These are phyloP conservation scores for Litoditis marina DNA, from an alignment of 2,888 invertebrate genomes.

Conservation along the genomic window DNA sequence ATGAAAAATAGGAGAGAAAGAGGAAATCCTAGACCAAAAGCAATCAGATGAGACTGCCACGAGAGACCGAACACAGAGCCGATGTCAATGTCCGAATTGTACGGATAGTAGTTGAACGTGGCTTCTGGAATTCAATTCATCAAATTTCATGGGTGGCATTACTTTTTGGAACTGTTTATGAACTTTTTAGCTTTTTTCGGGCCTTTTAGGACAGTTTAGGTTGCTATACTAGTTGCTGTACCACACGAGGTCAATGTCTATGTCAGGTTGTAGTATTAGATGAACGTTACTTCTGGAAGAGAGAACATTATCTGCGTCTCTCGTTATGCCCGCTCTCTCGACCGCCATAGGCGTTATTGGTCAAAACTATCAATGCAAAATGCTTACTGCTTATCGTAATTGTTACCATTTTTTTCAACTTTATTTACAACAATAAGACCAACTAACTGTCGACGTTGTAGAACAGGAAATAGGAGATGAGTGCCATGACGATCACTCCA, in stretches of 20 bases:
- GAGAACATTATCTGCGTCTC: too few species aligned
- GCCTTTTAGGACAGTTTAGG: slow-evolving; percentile 26
- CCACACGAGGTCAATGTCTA: too few species aligned
- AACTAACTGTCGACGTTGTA: slow-evolving; percentile 66
- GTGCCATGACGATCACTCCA: slow-evolving; percentile 68
- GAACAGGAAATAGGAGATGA: slow-evolving; percentile 68
- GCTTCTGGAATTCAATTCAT: slow-evolving; percentile 63
- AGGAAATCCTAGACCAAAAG: slow-evolving; percentile 68
- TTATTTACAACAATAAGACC: not conserved
- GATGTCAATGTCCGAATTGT: not conserved
- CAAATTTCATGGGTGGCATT: slow-evolving; percentile 62
- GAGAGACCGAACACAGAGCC: not conserved
- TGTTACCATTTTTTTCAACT: too few species aligned
- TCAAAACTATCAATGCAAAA: too few species aligned
- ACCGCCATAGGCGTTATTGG: too few species aligned
- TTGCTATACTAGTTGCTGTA: too few species aligned
- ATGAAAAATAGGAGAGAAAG: slow-evolving; percentile 70
- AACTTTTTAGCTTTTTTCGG: slow-evolving; percentile 63
- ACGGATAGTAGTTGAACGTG: not conserved
- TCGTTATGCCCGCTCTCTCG: too few species aligned
- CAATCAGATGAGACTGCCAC: slow-evolving; percentile 59
- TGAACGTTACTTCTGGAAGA: too few species aligned
- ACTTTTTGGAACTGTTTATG: slow-evolving; percentile 65
- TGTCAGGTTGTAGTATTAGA: too few species aligned
- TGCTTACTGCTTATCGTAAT: too few species aligned